A percentile compares a stretch with the other conserved stretches of the same genome.
phyloP scores from a whole-genome alignment of 2,888 invertebrate species.

The Luperina nickerlii region DNA sequence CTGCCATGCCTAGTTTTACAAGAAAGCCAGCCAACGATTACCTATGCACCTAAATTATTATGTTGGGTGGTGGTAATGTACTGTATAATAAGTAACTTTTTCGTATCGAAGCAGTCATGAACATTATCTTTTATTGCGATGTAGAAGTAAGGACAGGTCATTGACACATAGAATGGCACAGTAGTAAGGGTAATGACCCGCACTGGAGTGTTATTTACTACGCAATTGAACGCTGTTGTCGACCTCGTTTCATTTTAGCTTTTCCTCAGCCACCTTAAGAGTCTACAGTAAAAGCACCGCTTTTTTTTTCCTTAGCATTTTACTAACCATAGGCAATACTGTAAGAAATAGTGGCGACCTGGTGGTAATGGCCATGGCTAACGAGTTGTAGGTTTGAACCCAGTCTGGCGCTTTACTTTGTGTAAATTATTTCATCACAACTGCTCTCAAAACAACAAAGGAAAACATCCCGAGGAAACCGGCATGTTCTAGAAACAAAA shows the following conservation, averaged over 20 bases:
- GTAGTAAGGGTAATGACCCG: slow-evolving; percentile 20
- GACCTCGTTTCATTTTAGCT: slow-evolving; percentile 13
- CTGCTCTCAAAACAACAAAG: background rate
- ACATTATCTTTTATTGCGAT: slow-evolving; percentile 21
- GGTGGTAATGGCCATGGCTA: background rate
- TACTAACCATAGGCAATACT: no score
- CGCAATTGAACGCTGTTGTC: slow-evolving; percentile 2
- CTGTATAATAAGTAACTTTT: background rate
- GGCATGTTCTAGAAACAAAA: background rate
- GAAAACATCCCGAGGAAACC: no score
- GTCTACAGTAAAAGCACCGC: background rate
- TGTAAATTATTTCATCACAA: background rate
- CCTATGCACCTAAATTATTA: no score
- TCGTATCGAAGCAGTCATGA: slow-evolving; percentile 1
- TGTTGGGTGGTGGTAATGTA: no score
- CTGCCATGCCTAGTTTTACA: background rate
- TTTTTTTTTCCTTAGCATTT: background rate
- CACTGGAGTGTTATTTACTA: slow-evolving; percentile 23
- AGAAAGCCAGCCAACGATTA: background rate
- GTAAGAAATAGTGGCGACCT: no score
- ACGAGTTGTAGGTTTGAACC: background rate
- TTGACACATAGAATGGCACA: slow-evolving; percentile 8
- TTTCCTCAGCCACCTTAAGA: slow-evolving; percentile 12
- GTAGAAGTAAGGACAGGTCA: slow-evolving; percentile 20
- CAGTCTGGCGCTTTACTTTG: background rate